phyloP scores from a whole-genome alignment of 2,113 vertebrate species.

The Morone chrysops region DNA sequence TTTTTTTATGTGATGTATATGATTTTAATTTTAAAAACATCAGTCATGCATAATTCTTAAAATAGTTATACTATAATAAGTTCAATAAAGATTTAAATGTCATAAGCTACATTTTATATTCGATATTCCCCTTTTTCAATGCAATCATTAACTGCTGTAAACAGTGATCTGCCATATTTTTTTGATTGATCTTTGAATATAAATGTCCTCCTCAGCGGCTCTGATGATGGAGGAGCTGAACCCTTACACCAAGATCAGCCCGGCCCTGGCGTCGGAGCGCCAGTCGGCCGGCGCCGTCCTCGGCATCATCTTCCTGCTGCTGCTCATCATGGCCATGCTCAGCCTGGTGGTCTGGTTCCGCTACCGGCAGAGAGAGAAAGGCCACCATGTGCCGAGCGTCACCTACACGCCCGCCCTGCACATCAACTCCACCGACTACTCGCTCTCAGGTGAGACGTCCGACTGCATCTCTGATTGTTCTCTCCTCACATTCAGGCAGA shows the following conservation, averaged over 20 bases:
- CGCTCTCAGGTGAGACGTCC: conserved; percentile 89
- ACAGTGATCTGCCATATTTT: too few species aligned
- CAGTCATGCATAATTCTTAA: too few species aligned
- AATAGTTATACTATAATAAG: too few species aligned
- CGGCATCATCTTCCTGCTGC: conserved; percentile 90
- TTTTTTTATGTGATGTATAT: too few species aligned
- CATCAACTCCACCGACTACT: conserved; percentile 92
- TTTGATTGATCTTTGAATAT: too few species aligned
- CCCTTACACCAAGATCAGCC: conserved; percentile 96
- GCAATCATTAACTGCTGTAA: too few species aligned
- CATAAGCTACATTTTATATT: too few species aligned
- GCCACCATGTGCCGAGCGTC: conserved; percentile 90
- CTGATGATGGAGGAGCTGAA: conserved; percentile 97
- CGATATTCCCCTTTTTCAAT: too few species aligned
- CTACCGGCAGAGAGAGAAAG: conserved; percentile 90
- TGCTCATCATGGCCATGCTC: conserved; percentile 90
- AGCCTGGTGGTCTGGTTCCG: conserved; percentile 92
- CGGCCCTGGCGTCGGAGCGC: conserved; percentile 90
- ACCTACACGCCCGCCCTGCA: conserved; percentile 93
- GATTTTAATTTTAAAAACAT: too few species aligned
- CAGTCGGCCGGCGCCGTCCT: conserved; percentile 92
- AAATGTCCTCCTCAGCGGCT: conserved; percentile 82
- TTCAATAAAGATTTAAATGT: too few species aligned
- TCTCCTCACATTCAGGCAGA: not conserved
- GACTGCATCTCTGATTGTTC: too few species aligned